Evolutionary conservation across 2,797 vertebrate genomes (phyloP).

Genomic region (Limosa lapponica): DNA sequence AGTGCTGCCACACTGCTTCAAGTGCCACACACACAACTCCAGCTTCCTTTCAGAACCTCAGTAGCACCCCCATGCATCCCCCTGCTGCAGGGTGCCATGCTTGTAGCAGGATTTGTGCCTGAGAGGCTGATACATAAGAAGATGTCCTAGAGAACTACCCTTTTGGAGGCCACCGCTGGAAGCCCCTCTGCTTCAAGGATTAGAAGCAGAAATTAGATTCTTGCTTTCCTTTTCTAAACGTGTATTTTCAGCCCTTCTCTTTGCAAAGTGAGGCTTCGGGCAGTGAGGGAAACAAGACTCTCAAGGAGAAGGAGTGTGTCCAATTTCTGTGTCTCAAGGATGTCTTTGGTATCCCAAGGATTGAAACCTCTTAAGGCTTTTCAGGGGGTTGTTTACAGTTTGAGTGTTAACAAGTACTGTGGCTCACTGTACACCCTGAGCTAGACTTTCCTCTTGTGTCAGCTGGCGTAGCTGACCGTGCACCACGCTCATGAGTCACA

Average conservation of each 20-base stretch:
- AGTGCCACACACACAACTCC: accelerated
- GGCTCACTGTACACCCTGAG: background rate
- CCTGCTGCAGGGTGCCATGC: background rate
- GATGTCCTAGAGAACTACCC: background rate
- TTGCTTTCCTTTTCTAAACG: background rate
- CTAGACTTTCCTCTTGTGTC: accelerated
- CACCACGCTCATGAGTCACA: background rate
- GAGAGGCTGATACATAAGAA: background rate
- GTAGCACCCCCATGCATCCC: accelerated
- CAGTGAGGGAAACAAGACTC: background rate
- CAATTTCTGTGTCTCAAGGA: background rate
- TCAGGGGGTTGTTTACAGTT: background rate
- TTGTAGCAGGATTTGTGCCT: background rate
- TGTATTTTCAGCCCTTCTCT: background rate
- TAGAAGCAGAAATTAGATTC: background rate
- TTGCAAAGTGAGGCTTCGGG: background rate
- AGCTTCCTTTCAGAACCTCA: background rate
- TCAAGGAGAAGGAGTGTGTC: background rate
- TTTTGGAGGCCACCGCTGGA: background rate
- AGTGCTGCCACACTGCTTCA: background rate
- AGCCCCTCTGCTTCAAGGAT: background rate
- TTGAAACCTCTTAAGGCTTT: background rate
- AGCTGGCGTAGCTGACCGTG: background rate
- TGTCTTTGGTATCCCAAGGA: background rate
- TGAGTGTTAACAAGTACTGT: background rate